Evolutionary conservation across 2,113 vertebrate genomes (phyloP), one percentile per base, ranked within the genome.

Genomic region (Alosa alosa): DNA sequence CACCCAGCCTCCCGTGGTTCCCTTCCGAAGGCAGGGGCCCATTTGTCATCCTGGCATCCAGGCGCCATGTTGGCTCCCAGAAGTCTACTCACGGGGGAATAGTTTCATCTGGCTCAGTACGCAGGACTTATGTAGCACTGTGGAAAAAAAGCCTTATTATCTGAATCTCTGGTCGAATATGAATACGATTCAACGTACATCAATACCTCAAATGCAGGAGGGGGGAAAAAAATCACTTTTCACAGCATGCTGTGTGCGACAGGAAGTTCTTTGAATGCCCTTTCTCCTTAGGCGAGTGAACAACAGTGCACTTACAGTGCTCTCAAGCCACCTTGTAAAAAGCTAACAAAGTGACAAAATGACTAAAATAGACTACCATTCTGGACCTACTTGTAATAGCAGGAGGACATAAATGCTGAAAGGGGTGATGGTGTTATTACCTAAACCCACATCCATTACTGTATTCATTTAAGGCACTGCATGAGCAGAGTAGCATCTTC

Each of bases 31-130:
- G 60, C 75, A 78, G 75, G 82, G 85, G n/a, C 13, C 13, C 60
- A 87, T 87, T 49, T 84, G 68, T 81, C 57, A 47, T 85, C 50
- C 36, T 85, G 86, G 82, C 49, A 81, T 55, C 81, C 52, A 41
- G 55, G 46, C 57, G 82, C 82, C 82, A 85, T 85, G 18, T 31
- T 85, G 81, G 86, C 82, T 36, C 39, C 6, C 3, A 60, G n/a
- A 84, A 89, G 86, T 84, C 84, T 6, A 36, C 15, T 52, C 72
- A n/a, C 11, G 49, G 36, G 82, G 72, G 84, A 81, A 81, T 25
- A 86, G 81, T 87, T 87, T 52, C 81, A 44, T 47, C 47, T 25
- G 64, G 22, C n/a, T 31, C 31, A 31, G 39, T 78, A 78, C 10
- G 36, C 11, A 78, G 13, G 31, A 11, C 72, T 78, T 78, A 10